phyloP scores from a whole-genome alignment of 2,797 vertebrate genomes.

The Xyrichtys novacula region DNA sequence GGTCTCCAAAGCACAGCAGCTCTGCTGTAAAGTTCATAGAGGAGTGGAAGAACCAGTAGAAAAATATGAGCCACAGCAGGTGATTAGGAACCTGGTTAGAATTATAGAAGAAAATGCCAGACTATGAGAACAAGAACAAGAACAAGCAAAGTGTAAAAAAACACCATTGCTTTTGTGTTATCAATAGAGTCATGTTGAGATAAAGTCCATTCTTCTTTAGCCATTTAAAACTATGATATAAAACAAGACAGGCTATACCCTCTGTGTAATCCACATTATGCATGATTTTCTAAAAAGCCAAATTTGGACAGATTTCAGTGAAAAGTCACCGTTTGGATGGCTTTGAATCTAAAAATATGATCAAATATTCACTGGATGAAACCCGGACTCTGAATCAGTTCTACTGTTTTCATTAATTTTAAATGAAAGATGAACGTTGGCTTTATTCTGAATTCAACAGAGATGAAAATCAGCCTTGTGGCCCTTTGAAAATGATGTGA shows the following conservation, averaged over 20 bases:
- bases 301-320: not conserved
- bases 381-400: not conserved
- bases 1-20: slow-evolving; percentile 91
- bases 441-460: not conserved
- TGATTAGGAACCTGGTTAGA: slow-evolving; percentile 91
- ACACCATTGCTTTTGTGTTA: not conserved
- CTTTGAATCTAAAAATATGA: not conserved
- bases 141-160: slow-evolving; percentile 1
- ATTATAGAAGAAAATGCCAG: not conserved
- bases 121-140: not conserved
- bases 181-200: not conserved
- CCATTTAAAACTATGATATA: not conserved
- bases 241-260: not conserved
- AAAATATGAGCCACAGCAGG: slow-evolving; percentile 95
- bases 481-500: not conserved
- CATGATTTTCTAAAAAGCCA: not conserved
- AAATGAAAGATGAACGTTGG: not conserved
- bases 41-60: slow-evolving; percentile 96
- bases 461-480: not conserved
- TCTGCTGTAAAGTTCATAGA: slow-evolving; percentile 91
- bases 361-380: too few relatives aligned
- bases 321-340: not conserved
- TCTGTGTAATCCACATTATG: not conserved
- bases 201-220: not conserved
- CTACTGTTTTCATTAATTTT: not conserved